Conservation (phyloP, 2,113 vertebrate genomes). For the Genyomyrus donnyi region DNA sequence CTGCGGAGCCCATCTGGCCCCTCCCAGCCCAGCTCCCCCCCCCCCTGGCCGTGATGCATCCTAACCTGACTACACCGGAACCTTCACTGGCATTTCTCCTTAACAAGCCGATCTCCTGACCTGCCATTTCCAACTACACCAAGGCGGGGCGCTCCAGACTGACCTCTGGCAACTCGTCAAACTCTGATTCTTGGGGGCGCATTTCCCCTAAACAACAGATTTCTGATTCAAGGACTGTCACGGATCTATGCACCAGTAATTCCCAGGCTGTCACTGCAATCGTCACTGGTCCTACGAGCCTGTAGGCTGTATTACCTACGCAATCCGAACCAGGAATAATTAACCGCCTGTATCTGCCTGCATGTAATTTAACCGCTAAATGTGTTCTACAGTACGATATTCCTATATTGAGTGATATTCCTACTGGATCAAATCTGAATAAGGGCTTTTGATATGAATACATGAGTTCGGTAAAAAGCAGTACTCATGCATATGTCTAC, state of each 20-base stretch:
- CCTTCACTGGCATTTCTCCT: background rate
- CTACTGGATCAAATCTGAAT: background rate
- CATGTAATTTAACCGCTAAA: background rate
- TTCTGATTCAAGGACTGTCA: background rate
- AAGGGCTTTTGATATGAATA: background rate
- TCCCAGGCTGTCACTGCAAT: background rate
- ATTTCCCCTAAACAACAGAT: background rate
- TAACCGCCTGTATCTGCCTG: background rate
- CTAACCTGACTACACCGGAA: background rate
- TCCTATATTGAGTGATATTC: conserved; percentile 1
- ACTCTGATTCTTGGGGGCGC: background rate
- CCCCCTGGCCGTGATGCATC: background rate
- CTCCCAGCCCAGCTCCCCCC: background rate
- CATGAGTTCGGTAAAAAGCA: background rate
- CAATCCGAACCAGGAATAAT: background rate
- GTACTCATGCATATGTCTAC: background rate
- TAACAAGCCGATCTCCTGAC: background rate
- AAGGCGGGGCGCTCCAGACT: background rate
- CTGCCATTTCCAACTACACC: background rate
- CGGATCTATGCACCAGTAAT: background rate
- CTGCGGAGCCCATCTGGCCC: background rate
- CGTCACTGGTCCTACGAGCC: background rate
- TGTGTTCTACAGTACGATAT: background rate
- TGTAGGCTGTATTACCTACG: background rate
- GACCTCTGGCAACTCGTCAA: background rate